Evolutionary conservation across 2,113 vertebrate species (phyloP), one percentile per base, ranked within the genome.

Genomic region (Oceanodroma tethys): DNA sequence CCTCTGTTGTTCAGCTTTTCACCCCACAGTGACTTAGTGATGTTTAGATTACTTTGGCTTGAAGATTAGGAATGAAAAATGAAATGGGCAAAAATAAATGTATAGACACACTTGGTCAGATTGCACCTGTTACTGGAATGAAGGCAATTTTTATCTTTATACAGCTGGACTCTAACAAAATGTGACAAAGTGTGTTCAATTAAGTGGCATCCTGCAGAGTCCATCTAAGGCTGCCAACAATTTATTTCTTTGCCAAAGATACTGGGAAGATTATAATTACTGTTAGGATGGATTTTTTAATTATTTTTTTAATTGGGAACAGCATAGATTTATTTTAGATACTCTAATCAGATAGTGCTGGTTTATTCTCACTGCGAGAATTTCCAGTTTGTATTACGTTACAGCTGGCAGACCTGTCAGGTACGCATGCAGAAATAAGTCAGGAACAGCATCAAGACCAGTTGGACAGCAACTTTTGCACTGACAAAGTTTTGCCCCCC

Each of bases 401-500:
- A 85, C 16, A 72, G 11, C 16, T 84, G 68, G 48, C 25, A 59
- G 21, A 63, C 40, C 36, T 70, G 42, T n/a, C 32, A 47, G 40
- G 21, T 56, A 27, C 22, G 29, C 8, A 47, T 1, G 2, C 8
- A 60, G 30, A 52, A 62, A 23, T 52, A 42, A 50, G 32, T 29
- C 56, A 63, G 10, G 4, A 80, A 53, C 6, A 58, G 13, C 19
- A 48, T 34, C 20, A 48, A 86, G 16, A 58, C 34, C 7, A 43
- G 30, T 13, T 48, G 34, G 56, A 58, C 13, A 76, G 30, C 16
- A 71, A 13, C 19, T 55, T 91, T 21, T 50, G 19, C 29, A 45
- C 21, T 1, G 5, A 56, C 27, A 43, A 16, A 47, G 4, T 58
- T 92, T 74, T 89, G 8, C 5, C 2, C 1, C 6, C 2, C 2